Percentiles rank a stretch among this genome's conserved stretches.
Conservation (phyloP, 2,113 vertebrate species). For the Anthoscopus minutus region DNA sequence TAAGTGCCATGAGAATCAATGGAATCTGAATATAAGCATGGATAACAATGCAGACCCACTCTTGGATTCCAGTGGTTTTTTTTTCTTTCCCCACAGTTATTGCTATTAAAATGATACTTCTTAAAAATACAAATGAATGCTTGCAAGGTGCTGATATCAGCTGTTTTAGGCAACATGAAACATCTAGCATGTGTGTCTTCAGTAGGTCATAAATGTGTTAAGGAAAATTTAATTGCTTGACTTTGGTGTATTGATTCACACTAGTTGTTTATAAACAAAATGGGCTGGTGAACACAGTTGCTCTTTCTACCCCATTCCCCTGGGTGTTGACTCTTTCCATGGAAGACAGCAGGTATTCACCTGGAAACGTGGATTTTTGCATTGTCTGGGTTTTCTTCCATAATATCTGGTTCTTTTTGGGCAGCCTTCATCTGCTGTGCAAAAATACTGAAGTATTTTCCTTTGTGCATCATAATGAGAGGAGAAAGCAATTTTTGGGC, state of each 20-base stretch:
- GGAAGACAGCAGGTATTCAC: not conserved
- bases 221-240: not conserved
- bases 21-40: not conserved
- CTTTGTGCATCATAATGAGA: not conserved
- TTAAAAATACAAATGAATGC: not conserved
- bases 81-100: rapidly evolving
- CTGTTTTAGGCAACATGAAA: not conserved
- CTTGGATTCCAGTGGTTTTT: not conserved
- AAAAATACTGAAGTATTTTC: slow-evolving; percentile 6
- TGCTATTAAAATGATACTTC: not conserved
- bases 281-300: not conserved
- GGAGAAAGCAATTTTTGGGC: not conserved
- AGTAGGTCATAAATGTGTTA: not conserved
- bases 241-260: not conserved
- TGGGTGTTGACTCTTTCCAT: not conserved
- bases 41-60: not conserved
- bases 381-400: not conserved
- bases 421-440: not conserved
- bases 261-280: not conserved
- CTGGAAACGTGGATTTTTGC: slow-evolving; percentile 23
- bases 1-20: not conserved
- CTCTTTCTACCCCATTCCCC: not conserved
- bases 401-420: not conserved
- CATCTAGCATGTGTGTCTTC: not conserved
- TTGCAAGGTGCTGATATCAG: not conserved